Conservation (phyloP, 2,888 invertebrate genomes). For the Plagodis dolabraria region DNA sequence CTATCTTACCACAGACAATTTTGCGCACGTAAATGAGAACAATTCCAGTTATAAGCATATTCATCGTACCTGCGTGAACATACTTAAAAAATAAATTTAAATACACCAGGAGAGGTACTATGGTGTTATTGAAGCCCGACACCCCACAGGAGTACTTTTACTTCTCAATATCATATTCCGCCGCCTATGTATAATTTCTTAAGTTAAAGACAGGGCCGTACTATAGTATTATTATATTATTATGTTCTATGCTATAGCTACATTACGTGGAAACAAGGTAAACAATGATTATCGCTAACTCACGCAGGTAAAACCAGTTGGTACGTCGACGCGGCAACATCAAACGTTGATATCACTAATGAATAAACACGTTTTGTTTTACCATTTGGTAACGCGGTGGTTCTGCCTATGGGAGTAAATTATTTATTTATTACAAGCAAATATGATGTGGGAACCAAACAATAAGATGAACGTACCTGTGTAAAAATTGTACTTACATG, state of each 20-base stretch:
- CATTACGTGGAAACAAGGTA: constrained; percentile 4
- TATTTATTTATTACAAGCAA: constrained; percentile 23
- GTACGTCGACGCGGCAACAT: constrained; percentile 15
- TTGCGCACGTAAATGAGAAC: no score
- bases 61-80: no score
- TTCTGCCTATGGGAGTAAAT: constrained; percentile 24
- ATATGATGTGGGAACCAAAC: constrained; percentile 9
- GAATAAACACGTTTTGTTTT: constrained; percentile 29
- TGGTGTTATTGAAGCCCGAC: no score
- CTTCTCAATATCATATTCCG: neutral
- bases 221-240: no score
- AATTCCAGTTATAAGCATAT: no score
- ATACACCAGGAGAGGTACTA: no score
- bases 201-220: no score
- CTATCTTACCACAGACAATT: no score
- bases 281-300: constrained; percentile 21
- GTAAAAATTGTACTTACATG: no score
- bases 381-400: constrained; percentile 20
- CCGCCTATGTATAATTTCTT: neutral
- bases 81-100: no score
- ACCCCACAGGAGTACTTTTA: no score
- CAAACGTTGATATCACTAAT: constrained; percentile 25
- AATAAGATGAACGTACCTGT: neutral
- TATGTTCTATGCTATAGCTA: no score
- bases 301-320: constrained; percentile 21